Evolutionary conservation across 1,140 invertebrate genomes (phyloP).

Genomic region (Rhopalosiphum padi): DNA sequence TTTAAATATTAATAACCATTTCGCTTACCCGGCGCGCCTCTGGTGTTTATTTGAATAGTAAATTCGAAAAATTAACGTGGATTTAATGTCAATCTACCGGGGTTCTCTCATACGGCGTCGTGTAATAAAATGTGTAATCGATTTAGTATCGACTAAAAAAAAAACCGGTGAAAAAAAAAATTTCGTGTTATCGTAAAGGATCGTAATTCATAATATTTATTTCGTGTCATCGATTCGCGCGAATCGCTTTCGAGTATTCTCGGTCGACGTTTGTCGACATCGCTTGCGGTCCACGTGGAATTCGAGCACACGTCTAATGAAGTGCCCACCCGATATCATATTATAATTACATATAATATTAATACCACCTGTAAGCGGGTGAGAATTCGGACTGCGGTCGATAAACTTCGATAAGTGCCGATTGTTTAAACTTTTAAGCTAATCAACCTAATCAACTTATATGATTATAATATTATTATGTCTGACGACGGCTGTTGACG

Average conservation of each 20-base stretch:
- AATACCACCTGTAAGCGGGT: too few species aligned
- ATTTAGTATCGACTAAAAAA: background rate
- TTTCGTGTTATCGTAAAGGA: background rate
- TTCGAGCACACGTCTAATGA: background rate
- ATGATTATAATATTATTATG: background rate
- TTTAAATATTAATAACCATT: slow-evolving; percentile 5
- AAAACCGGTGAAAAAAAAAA: background rate
- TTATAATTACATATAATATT: too few species aligned
- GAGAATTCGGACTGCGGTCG: background rate
- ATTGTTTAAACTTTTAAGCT: background rate
- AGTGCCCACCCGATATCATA: too few species aligned
- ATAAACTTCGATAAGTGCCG: background rate
- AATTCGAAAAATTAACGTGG: background rate
- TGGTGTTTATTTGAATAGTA: background rate
- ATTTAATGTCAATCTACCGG: background rate
- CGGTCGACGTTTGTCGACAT: background rate
- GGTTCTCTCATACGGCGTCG: background rate
- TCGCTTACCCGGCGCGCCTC: background rate
- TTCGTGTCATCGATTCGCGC: background rate
- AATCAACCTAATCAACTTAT: background rate
- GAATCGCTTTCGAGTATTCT: too few species aligned
- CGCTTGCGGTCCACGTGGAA: background rate
- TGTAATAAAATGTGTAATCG: background rate
- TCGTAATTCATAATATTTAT: background rate
- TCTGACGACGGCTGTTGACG: too few species aligned